Conservation (phyloP, 2,888 invertebrate genomes). For the Mesorhabditis spiculigera region DNA sequence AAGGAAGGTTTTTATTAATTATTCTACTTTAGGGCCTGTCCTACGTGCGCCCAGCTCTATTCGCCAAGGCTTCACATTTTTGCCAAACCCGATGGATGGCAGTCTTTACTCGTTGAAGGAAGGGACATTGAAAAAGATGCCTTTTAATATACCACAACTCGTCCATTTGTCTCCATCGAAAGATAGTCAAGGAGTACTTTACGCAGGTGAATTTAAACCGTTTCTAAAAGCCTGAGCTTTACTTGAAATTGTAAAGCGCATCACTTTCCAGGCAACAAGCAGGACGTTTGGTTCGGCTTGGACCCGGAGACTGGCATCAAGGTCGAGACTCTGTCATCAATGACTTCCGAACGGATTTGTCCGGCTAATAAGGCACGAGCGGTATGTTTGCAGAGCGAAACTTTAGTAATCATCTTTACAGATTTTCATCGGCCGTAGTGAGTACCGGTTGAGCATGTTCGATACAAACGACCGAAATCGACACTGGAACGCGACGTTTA, state of each 20-base stretch:
- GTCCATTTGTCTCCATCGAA: slow-evolving; percentile 91
- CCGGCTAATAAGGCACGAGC: slow-evolving; percentile 56
- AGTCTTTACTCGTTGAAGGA: slow-evolving; percentile 74
- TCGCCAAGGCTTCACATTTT: slow-evolving; percentile 62
- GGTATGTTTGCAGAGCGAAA: slow-evolving; percentile 16
- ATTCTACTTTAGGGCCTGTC: slow-evolving; percentile 76
- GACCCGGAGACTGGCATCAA: slow-evolving; percentile 62
- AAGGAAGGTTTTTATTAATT: background rate
- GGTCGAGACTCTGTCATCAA: slow-evolving; percentile 49
- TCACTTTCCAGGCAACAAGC: slow-evolving; percentile 60
- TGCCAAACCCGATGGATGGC: slow-evolving; percentile 94
- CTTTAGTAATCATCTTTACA: slow-evolving; percentile 26
- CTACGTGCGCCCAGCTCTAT: slow-evolving; percentile 74
- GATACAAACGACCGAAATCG: slow-evolving; percentile 74
- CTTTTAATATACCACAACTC: slow-evolving; percentile 92
- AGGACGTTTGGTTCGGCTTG: slow-evolving; percentile 63
- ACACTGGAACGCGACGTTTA: slow-evolving; percentile 91
- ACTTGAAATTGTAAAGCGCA: background rate
- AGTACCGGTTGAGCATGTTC: slow-evolving; percentile 90
- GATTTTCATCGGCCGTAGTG: slow-evolving; percentile 63
- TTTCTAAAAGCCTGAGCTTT: background rate
- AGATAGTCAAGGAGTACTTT: slow-evolving; percentile 89
- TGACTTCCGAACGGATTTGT: slow-evolving; percentile 58
- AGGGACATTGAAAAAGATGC: slow-evolving; percentile 78
- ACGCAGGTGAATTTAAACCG: slow-evolving; percentile 71